Base-by-base conservation (phyloP, 2,888 invertebrate species). In the Machimus rusticus region DNA sequence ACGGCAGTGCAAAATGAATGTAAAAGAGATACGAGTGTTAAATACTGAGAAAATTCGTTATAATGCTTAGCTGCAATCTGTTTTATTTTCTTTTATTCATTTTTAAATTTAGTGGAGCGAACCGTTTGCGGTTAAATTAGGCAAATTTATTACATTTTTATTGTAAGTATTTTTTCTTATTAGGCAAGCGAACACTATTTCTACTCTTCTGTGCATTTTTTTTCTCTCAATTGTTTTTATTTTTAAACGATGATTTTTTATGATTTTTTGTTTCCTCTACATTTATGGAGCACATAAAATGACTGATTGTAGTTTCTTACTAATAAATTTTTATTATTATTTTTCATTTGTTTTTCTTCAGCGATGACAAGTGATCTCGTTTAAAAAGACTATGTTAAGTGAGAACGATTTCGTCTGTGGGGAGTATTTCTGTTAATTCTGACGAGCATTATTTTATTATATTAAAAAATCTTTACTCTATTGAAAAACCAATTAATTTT, bases 231-330 rank as follows among this genome's bases (percentile, higher is more conserved):
- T 81, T 81, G 74, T 85, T 85, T 74, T 46, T 85, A 46, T 85
- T 85, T 85, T 74, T 66, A 66, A 66, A 57, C n/a, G 5, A 82
- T 82, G 74, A 74, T 85, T 34, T 34, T 34, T 81, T 57, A 81
- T 81, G 55, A 55, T 55, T 57, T 46, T 82, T 82, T 55, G 19
- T 82, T 82, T 55, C 46, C 74, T 74, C 43, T 85, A 74, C 74
- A 74, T 37, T 74, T 46, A 74, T 85, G 28, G 85, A 85, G 85
- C 85, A 85, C 85, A 85, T 51, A 82, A 77, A 74, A 88, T 84
- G 81, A 86, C 81, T 81, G 81, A 88, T 88, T 77, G 84, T 87
- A 78, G 85, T 87, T 87, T 87, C 57, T 77, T 87, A 85, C 85
- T 85, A 85, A 85, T 85, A 85, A 85, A 85, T 85, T 85, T 85